phyloP scores from a whole-genome alignment of 2,888 invertebrate genomes.

The Uloborus plumipes region DNA sequence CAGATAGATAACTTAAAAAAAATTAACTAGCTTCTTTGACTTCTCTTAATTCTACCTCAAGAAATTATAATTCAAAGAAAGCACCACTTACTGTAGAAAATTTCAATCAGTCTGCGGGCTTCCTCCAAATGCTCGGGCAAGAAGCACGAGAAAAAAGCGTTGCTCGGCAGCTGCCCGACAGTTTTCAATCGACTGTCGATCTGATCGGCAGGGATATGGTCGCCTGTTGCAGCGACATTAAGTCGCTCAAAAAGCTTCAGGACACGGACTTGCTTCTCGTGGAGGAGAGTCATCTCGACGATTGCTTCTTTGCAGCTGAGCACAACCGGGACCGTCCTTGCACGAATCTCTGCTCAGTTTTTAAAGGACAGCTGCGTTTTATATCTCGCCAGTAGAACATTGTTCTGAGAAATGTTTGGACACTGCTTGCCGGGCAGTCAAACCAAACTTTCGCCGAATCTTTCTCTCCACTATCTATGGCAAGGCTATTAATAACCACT shows the following conservation, averaged over 20 bases:
- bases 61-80: background rate
- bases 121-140: slow-evolving; percentile 77
- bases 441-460: too few species aligned
- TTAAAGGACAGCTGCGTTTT: too few species aligned
- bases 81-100: slow-evolving; percentile 37
- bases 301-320: slow-evolving; percentile 15
- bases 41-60: background rate
- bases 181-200: slow-evolving; percentile 40
- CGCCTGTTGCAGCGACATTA: slow-evolving; percentile 32
- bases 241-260: slow-evolving; percentile 46
- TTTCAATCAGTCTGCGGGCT: slow-evolving; percentile 78
- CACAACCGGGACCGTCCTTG: slow-evolving; percentile 28
- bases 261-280: slow-evolving; percentile 43
- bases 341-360: slow-evolving; percentile 37
- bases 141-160: slow-evolving; percentile 78
- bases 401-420: too few species aligned
- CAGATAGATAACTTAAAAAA: too few species aligned
- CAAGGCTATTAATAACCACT: too few species aligned
- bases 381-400: too few species aligned
- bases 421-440: too few species aligned
- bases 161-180: slow-evolving; percentile 73
- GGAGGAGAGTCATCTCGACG: slow-evolving; percentile 41
- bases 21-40: background rate
- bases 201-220: slow-evolving; percentile 26
- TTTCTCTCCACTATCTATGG: too few species aligned